Evolutionary conservation across 2,113 vertebrate genomes (phyloP), one percentile per base, ranked within the genome.

Genomic region (Cephalopholis sonnerati): DNA sequence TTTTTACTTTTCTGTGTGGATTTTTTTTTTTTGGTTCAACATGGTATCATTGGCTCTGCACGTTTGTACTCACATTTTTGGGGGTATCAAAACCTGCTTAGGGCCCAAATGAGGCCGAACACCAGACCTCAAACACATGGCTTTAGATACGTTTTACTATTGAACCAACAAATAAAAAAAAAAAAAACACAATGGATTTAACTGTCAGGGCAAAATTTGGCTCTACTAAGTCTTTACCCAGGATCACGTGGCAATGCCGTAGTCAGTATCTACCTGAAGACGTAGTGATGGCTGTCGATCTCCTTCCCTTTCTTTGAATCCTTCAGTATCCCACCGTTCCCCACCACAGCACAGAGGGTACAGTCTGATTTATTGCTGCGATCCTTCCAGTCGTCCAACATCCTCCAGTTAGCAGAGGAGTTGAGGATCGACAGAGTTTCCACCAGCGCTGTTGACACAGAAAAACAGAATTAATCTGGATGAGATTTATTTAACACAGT

Each of bases 201-300:
- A 15, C 13, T 17, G 29, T 63, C 2, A 51, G 46, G 20, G 7
- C 20, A 61, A 8, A 29, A 12, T 36, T 39, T 22, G 2, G 17
- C 58, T 58, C 9, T 11, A 36, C 3, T 39, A 20, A 39, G 32
- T 36, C 32, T 36, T 36, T 36, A 36, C 32, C 32, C 32, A 36
- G 32, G 32, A 36, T 36, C 7, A 36, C 32, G 7, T 7, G 7
- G 7, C 32, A 7, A 36, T 5, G 32, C 32, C 7, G 32, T 36
- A 7, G 55, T 32, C 73, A 10, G 68, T 0, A 0, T 61, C 12
- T 65, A 96, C 96, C 96, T 95, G 92, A 97, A 97, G 27, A 97
- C 91, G 4, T 97, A 97, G 86, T 96, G 89, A 7, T 97, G 96
- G 0, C 63, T 1, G 75, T 97, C 95, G 5, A 97, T 97, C 87